Conservation (phyloP, 2,888 invertebrate genomes). For the Apotomis betuletana region DNA sequence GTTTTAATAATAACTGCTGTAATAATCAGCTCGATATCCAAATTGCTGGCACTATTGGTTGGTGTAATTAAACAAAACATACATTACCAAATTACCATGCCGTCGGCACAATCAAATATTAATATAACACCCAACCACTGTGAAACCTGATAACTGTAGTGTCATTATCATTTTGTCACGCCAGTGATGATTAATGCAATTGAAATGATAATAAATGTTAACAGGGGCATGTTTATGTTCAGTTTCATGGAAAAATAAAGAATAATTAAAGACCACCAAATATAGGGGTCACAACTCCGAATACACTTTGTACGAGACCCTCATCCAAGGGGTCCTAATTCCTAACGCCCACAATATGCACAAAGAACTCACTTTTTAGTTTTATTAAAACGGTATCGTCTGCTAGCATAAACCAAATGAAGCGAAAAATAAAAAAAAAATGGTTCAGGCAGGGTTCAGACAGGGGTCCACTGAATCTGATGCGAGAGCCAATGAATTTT, state of each 20-base stretch:
- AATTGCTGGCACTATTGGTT: background rate
- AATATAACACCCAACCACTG: constrained; percentile 10
- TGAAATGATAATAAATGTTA: constrained; percentile 16
- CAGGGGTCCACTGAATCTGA: no score
- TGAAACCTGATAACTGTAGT: constrained; percentile 17
- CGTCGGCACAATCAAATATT: constrained; percentile 16
- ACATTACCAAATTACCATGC: background rate
- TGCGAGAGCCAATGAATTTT: no score
- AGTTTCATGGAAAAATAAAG: background rate
- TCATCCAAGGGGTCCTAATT: no score
- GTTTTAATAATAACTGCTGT: background rate
- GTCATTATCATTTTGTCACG: constrained; percentile 20
- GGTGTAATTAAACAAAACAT: background rate
- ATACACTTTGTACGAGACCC: no score
- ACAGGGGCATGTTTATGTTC: background rate
- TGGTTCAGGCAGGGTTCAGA: no score
- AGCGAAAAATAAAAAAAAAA: no score
- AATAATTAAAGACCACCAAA: no score
- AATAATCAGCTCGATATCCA: background rate
- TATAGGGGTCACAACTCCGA: no score
- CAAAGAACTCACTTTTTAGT: no score
- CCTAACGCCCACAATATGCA: no score
- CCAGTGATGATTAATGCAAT: constrained; percentile 19
- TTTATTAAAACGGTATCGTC: no score
- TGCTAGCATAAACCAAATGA: no score